Evolutionary conservation across 2,113 vertebrate species (phyloP).

Genomic region (Chitala chitala): DNA sequence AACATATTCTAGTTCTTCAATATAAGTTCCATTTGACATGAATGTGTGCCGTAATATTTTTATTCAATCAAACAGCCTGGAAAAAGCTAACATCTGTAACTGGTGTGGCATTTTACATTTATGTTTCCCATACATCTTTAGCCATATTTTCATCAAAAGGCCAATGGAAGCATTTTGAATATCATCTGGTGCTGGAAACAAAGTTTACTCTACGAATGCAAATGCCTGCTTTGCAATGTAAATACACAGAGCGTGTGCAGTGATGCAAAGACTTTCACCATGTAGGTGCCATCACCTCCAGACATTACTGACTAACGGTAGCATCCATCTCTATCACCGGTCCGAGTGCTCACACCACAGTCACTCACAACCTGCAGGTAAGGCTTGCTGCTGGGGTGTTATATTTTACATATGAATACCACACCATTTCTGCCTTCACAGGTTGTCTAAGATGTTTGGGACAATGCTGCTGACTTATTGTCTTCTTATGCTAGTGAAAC

Average conservation of each 20-base stretch:
- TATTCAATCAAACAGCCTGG: too few species aligned
- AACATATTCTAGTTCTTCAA: too few species aligned
- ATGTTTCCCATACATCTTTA: too few species aligned
- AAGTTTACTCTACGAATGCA: background rate
- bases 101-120: too few species aligned
- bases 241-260: background rate
- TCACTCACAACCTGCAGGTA: background rate
- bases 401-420: too few species aligned
- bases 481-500: background rate
- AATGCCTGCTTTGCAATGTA: conserved; percentile 2
- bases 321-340: background rate
- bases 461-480: background rate
- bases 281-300: background rate
- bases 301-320: background rate
- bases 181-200: background rate
- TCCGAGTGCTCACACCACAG: background rate
- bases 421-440: background rate
- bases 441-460: background rate
- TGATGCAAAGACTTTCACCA: background rate
- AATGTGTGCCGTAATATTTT: too few species aligned
- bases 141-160: too few species aligned
- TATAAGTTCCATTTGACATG: too few species aligned
- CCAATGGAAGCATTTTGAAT: background rate
- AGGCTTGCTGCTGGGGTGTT: background rate
- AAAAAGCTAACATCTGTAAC: too few species aligned